These are phyloP conservation scores for Teinopalpus imperialis DNA, from an alignment of 2,888 invertebrate species.

Conservation along the genomic window DNA sequence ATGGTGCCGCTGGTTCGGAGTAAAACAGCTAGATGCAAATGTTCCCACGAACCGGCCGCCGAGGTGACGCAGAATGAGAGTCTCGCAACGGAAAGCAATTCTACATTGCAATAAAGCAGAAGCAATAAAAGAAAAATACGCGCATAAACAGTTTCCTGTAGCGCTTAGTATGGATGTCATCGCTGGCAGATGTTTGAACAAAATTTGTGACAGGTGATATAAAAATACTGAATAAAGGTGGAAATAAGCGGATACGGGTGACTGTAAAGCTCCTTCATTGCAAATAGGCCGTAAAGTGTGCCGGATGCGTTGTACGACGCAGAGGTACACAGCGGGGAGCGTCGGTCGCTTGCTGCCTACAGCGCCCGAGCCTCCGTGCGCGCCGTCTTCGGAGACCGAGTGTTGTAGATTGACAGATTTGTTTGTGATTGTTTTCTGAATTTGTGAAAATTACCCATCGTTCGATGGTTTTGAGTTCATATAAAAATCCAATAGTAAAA, in stretches of 20 bases:
- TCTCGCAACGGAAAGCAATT: constrained; percentile 14
- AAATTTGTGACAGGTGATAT: constrained; percentile 50
- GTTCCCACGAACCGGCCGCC: too few relatives aligned
- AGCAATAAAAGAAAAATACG: constrained; percentile 28
- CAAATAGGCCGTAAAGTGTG: constrained; percentile 69
- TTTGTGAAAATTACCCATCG: too few relatives aligned
- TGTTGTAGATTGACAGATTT: too few relatives aligned
- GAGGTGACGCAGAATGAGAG: too few relatives aligned
- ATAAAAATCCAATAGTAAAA: too few relatives aligned
- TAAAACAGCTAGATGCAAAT: too few relatives aligned
- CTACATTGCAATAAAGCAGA: constrained; percentile 24
- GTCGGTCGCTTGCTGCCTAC: too few relatives aligned
- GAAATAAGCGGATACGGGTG: constrained; percentile 47
- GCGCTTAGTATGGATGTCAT: constrained; percentile 39
- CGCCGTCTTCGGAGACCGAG: too few relatives aligned
- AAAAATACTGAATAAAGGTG: constrained; percentile 55
- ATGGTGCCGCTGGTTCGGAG: too few relatives aligned
- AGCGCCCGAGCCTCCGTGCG: too few relatives aligned
- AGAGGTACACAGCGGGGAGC: constrained; percentile 32
- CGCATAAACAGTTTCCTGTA: constrained; percentile 39
- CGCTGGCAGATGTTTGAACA: constrained; percentile 42
- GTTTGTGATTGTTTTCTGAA: too few relatives aligned
- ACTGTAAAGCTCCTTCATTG: constrained; percentile 68
- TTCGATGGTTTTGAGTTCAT: too few relatives aligned
- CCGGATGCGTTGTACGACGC: constrained; percentile 50